phyloP scores from a whole-genome alignment of 2,113 vertebrate species.

The Osmerus mordax region DNA sequence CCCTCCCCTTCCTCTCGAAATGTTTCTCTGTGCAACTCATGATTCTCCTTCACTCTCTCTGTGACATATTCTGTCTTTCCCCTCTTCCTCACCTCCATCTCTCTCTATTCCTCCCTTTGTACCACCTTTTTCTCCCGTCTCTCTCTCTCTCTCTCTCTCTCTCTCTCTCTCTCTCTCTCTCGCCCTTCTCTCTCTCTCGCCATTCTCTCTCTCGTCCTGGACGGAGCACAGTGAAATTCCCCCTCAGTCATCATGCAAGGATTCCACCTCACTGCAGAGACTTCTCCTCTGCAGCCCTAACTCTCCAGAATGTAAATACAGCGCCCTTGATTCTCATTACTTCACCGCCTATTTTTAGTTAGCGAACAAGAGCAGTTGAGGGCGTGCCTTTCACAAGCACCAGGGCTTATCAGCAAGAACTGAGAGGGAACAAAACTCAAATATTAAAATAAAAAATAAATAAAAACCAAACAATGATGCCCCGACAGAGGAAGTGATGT shows the following conservation, averaged over 20 bases:
- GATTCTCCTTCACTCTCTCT: too few species aligned
- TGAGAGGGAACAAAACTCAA: conserved; percentile 15
- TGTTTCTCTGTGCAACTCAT: background rate
- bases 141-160: conserved; percentile 3
- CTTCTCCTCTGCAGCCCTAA: conserved; percentile 35
- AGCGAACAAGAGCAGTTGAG: conserved; percentile 63
- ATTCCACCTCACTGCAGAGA: conserved; percentile 48
- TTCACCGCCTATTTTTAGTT: conserved; percentile 75
- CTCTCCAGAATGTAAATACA: conserved; percentile 72
- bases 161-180: conserved; percentile 6
- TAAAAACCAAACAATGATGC: conserved; percentile 55
- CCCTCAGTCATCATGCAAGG: conserved; percentile 52
- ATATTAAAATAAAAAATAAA: conserved; percentile 38
- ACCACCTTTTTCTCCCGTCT: background rate
- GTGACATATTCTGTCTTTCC: too few species aligned
- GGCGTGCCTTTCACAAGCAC: conserved; percentile 53
- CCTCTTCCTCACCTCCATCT: background rate
- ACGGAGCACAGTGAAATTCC: conserved; percentile 47
- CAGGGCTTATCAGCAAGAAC: conserved; percentile 60
- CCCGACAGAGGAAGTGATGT: conserved; percentile 56
- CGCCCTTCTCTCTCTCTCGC: background rate
- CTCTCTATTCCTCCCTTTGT: background rate
- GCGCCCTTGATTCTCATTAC: conserved; percentile 69
- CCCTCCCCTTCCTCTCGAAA: conserved; percentile 2
- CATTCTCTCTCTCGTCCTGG: conserved; percentile 18